Conservation (phyloP, 2,797 vertebrate genomes). For the Acrossocheilus wenchowensis region DNA sequence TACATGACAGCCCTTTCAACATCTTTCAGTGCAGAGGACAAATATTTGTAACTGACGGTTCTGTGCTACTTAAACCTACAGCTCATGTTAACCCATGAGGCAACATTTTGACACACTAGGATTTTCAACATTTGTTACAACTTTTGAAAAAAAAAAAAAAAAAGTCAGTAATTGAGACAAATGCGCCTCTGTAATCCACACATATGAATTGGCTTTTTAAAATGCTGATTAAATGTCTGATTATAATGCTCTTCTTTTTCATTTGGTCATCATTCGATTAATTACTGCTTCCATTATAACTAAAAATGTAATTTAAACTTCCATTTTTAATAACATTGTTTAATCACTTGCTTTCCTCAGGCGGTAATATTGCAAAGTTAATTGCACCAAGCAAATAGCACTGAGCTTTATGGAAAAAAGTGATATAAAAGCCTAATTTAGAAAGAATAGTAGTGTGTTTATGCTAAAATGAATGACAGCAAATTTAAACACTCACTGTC, state of each 20-base stretch:
- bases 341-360: conserved; percentile 16
- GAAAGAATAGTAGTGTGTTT: neutral
- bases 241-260: neutral
- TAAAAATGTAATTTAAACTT: conserved; percentile 19
- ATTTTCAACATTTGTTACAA: neutral
- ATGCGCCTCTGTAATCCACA: neutral
- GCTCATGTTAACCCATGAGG: neutral
- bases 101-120: neutral
- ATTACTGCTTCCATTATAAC: neutral
- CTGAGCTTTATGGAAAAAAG: neutral
- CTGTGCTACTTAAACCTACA: neutral
- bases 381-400: neutral
- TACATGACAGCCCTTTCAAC: neutral
- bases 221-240: neutral
- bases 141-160: neutral
- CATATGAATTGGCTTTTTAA: neutral
- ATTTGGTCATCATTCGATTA: conserved; percentile 9
- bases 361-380: conserved; percentile 16
- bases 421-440: conserved; percentile 4
- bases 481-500: neutral
- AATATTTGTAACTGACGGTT: neutral
- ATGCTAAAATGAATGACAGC: neutral
- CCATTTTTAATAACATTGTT: conserved; percentile 14
- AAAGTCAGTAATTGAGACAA: neutral
- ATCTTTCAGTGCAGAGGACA: neutral